Conservation (phyloP, 1,140 invertebrate genomes). For the Leptinotarsa undecemlineata region DNA sequence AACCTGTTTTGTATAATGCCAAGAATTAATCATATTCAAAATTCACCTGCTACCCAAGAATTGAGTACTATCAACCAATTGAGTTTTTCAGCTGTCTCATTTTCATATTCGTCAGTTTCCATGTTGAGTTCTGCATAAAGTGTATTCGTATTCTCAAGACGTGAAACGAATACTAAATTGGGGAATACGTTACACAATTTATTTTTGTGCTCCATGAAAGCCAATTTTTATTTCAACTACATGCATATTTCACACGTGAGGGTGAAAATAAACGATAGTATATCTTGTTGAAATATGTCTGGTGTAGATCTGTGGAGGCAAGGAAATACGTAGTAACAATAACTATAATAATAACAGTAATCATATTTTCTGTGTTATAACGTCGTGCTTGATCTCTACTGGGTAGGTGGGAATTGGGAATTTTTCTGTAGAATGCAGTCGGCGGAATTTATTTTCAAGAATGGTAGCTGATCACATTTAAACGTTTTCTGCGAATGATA, state of each 20-base stretch:
- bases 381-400: neutral
- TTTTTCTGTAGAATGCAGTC: too few relatives aligned
- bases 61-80: too few relatives aligned
- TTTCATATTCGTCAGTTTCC: neutral
- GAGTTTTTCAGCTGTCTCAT: neutral
- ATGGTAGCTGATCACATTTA: too few relatives aligned
- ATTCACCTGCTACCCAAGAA: too few relatives aligned
- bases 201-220: constrained; percentile 16
- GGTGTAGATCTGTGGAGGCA: neutral
- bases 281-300: constrained; percentile 15
- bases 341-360: constrained; percentile 26
- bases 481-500: too few relatives aligned
- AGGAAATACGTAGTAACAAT: constrained; percentile 13
- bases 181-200: constrained; percentile 3
- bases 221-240: constrained; percentile 23
- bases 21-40: too few relatives aligned
- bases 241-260: constrained; percentile 17
- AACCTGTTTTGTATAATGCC: too few relatives aligned
- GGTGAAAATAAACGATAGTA: constrained; percentile 4
- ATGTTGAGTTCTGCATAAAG: constrained; percentile 10
- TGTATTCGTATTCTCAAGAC: constrained; percentile 17
- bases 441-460: too few relatives aligned
- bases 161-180: constrained; percentile 12
- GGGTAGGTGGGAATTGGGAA: neutral
- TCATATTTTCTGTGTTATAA: constrained; percentile 12